Evolutionary conservation across 2,797 vertebrate genomes (phyloP).

Genomic region (Rachycentron canadum): DNA sequence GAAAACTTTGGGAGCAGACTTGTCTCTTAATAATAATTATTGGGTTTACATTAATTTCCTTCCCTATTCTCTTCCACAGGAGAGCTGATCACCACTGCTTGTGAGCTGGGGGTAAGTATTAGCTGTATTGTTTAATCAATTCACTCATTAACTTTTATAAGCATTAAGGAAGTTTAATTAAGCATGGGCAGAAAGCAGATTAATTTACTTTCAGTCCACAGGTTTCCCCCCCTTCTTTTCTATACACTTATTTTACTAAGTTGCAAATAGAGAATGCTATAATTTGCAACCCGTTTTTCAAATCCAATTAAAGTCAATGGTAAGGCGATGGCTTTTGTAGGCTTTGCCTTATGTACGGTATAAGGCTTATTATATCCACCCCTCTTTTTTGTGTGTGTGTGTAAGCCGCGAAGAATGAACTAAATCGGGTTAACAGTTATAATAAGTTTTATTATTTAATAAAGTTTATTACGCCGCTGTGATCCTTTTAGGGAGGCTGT

Average conservation of each 20-base stretch:
- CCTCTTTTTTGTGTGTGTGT: constrained; percentile 93
- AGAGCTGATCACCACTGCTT: constrained; percentile 99
- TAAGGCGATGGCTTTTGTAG: constrained; percentile 96
- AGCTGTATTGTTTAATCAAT: constrained; percentile 99
- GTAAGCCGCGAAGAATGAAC: constrained; percentile 99
- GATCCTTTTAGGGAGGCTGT: constrained; percentile 99
- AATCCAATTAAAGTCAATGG: constrained; percentile 99
- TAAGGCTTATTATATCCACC: constrained; percentile 99
- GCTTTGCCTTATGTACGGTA: constrained; percentile 99
- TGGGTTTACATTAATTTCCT: constrained; percentile 99
- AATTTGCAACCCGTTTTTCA: constrained; percentile 99
- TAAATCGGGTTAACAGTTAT: constrained; percentile 99
- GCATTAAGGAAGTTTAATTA: constrained; percentile 99
- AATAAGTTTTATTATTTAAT: constrained; percentile 99
- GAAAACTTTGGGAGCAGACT: constrained; percentile 99
- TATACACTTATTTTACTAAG: constrained; percentile 94
- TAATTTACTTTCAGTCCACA: constrained; percentile 99
- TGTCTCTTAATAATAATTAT: constrained; percentile 99
- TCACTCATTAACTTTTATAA: constrained; percentile 99
- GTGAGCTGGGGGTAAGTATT: constrained; percentile 99
- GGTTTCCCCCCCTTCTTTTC: constrained; percentile 86
- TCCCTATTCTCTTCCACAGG: constrained; percentile 96
- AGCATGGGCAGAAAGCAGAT: constrained; percentile 99
- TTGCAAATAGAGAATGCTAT: constrained; percentile 99
- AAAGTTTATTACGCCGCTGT: constrained; percentile 99